Percentiles rank a stretch among this genome's conserved stretches.
phyloP scores from a whole-genome alignment of 2,113 vertebrate genomes.

The Rhinoderma darwinii region DNA sequence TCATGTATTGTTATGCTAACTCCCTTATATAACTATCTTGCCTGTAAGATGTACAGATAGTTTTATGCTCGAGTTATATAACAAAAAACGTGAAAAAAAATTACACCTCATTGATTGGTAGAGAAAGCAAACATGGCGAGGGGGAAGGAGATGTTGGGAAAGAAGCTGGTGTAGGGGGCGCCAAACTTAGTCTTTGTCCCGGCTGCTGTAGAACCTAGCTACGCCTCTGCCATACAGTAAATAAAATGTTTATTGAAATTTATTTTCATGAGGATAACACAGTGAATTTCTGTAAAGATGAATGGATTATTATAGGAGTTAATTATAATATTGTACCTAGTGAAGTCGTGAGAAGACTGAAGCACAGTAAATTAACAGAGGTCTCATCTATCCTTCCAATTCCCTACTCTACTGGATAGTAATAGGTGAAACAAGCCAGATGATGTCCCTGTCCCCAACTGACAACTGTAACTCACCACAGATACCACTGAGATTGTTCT shows the following conservation, averaged over 20 bases:
- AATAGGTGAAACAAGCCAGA: background rate
- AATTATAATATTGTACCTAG: background rate
- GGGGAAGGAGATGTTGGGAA: too few species aligned
- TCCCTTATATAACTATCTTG: too few species aligned
- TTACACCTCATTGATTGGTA: too few species aligned
- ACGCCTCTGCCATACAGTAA: background rate
- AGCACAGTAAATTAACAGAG: background rate
- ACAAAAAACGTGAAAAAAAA: too few species aligned
- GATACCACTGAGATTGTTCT: background rate
- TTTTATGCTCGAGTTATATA: too few species aligned
- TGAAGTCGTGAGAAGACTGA: background rate
- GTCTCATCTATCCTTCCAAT: background rate
- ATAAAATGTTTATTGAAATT: background rate
- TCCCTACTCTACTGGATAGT: background rate
- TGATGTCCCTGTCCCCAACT: background rate
- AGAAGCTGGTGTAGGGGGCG: too few species aligned
- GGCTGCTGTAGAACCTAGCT: too few species aligned
- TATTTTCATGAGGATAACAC: background rate
- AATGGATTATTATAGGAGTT: background rate
- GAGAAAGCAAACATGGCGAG: too few species aligned
- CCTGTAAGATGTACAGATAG: too few species aligned
- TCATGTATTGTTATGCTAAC: too few species aligned
- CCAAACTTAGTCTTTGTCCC: too few species aligned
- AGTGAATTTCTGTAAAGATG: background rate
- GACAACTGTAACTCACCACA: background rate